Evolutionary conservation across 1,140 invertebrate species (phyloP), one percentile per base, ranked within the genome.

Genomic region (Saccostrea echinata): DNA sequence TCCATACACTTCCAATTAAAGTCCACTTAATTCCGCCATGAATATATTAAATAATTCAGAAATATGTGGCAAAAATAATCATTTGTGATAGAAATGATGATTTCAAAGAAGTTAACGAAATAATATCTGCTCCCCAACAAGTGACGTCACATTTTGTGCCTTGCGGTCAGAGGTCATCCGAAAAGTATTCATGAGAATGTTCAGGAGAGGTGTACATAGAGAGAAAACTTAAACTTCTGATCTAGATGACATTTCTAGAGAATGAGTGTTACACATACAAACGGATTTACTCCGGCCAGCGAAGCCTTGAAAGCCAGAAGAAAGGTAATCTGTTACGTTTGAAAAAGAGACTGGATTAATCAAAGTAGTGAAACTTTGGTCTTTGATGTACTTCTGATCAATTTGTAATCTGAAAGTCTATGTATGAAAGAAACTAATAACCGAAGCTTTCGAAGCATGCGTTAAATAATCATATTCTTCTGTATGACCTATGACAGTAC

Each of bases 241-340:
- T 76, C 68, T 64, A 76, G 30, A 76, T 76, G 68, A 30, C 33
- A 76, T 4, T 12, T 27, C 16, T 27, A 27, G 68, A 76, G 68
- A 76, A 76, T 76, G 68, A 76, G 68, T 76, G 68, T 76, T 33
- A 12, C 68, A 76, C 68, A 76, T 76, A 76, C 68, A 33, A 76
- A 76, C 27, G 68, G 68, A 76, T 76, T 76, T 76, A 76, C 55
- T 61, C n/a, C 68, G 68, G 68, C 68, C 27, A 76, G 27, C 68
- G 68, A 76, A 27, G 68, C 68, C 68, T 11, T 76, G 12, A 76
- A 76, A 33, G 68, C 27, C 30, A 76, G 68, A 33, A 76, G 68
- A 30, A 76, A 76, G 68, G 68, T 76, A 76, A 76, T 30, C 11
- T 9, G 11, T 30, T 64, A 21, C 68, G 9, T 11, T 76, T 76